Conservation (phyloP, 2,113 vertebrate species). For the Chloropsis cyanopogon region DNA sequence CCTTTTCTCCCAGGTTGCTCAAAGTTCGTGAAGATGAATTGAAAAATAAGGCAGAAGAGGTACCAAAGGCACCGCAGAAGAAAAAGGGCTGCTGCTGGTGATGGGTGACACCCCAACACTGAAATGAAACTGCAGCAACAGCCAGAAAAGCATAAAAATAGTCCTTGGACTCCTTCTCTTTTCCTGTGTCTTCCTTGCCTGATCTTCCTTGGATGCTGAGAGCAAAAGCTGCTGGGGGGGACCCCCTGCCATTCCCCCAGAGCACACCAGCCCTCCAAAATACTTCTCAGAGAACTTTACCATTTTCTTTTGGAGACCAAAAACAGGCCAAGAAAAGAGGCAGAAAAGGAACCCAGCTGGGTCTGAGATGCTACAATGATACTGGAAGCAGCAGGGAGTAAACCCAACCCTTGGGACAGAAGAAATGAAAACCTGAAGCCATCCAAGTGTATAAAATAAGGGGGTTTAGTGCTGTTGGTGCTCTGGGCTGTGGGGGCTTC, state of each 20-base stretch:
- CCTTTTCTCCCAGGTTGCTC: conserved; percentile 74
- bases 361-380: neutral
- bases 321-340: neutral
- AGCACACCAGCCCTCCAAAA: neutral
- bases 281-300: neutral
- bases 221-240: neutral
- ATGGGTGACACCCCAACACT: rapidly evolving
- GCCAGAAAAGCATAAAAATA: neutral
- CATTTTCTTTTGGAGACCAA: neutral
- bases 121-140: neutral
- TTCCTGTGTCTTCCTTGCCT: neutral
- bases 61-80: conserved; percentile 52
- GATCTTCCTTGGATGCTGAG: neutral
- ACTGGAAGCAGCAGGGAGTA: neutral
- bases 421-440: neutral
- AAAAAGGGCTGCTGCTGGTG: conserved; percentile 81
- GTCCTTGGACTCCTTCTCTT: neutral
- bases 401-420: neutral
- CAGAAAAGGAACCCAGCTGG: neutral
- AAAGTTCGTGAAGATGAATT: conserved; percentile 67
- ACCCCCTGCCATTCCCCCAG: neutral
- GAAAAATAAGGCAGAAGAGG: conserved; percentile 56
- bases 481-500: neutral
- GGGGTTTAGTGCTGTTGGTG: neutral
- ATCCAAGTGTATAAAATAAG: neutral